phyloP scores from a whole-genome alignment of 2,797 vertebrate species.

The Brachymystax lenok region DNA sequence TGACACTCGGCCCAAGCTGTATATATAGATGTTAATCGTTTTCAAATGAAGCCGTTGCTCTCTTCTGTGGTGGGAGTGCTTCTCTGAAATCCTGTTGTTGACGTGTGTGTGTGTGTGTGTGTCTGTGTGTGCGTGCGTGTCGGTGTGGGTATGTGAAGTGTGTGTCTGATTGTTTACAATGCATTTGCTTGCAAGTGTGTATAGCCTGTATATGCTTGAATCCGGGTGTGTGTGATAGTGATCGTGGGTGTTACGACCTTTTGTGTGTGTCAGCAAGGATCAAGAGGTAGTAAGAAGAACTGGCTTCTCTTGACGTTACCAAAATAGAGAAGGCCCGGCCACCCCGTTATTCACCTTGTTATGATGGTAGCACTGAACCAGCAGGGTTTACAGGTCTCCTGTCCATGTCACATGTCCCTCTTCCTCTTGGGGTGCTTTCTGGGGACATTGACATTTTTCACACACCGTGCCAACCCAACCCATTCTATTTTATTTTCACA shows the following conservation, averaged over 20 bases:
- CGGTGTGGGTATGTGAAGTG: neutral
- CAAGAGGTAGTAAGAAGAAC: constrained; percentile 11
- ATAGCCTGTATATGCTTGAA: too few species aligned
- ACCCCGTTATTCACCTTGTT: constrained; percentile 4
- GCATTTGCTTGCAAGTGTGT: too few species aligned
- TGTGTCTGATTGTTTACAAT: neutral
- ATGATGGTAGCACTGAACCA: neutral
- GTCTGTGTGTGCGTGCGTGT: neutral
- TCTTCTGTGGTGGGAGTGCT: neutral
- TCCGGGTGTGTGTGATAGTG: neutral
- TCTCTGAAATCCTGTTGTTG: neutral
- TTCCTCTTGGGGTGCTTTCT: neutral
- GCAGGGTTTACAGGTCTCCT: neutral
- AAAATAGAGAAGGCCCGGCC: neutral
- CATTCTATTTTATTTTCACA: neutral
- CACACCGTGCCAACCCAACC: neutral
- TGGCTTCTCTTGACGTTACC: constrained; percentile 6
- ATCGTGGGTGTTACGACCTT: too few species aligned
- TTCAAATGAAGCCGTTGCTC: neutral
- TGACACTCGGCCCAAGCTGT: constrained; percentile 27
- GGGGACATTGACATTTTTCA: neutral
- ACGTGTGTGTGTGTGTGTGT: neutral
- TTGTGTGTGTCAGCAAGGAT: constrained; percentile 10
- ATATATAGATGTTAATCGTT: constrained; percentile 38
- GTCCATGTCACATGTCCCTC: neutral